phyloP scores from a whole-genome alignment of 2,113 vertebrate genomes.

The Cranoglanis bouderius region DNA sequence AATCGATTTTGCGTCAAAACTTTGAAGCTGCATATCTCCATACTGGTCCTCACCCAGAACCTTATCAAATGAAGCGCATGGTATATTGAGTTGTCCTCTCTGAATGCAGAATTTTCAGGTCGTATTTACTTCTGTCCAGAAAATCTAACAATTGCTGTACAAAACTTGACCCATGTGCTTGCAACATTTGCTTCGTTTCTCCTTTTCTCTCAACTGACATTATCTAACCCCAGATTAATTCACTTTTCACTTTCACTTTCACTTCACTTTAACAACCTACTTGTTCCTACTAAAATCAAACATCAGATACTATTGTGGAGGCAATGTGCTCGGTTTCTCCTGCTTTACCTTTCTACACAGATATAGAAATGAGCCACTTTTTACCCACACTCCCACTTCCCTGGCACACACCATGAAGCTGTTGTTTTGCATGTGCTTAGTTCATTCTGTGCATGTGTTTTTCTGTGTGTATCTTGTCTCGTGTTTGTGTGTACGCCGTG shows the following conservation, averaged over 20 bases:
- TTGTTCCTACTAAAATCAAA: background rate
- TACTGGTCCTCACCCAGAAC: background rate
- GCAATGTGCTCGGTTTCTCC: background rate
- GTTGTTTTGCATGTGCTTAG: background rate
- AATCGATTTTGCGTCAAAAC: background rate
- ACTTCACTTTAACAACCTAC: background rate
- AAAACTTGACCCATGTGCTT: background rate
- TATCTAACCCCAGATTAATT: background rate
- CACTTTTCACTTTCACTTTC: no score
- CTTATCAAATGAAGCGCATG: background rate
- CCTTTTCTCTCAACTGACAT: background rate
- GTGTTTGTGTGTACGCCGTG: slow-evolving; percentile 50
- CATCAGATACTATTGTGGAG: background rate
- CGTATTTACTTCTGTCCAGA: background rate
- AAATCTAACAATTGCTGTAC: background rate
- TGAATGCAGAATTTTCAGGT: background rate
- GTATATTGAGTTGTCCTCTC: background rate
- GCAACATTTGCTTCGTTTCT: background rate
- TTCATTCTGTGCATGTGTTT: slow-evolving; percentile 33
- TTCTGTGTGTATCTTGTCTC: slow-evolving; percentile 46
- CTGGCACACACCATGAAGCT: background rate
- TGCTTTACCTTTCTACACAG: background rate
- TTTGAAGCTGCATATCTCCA: background rate
- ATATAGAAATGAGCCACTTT: background rate
- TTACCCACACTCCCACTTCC: background rate